Evolutionary conservation across 1,140 invertebrate species (phyloP).

Genomic region (Ectropis grisescens): DNA sequence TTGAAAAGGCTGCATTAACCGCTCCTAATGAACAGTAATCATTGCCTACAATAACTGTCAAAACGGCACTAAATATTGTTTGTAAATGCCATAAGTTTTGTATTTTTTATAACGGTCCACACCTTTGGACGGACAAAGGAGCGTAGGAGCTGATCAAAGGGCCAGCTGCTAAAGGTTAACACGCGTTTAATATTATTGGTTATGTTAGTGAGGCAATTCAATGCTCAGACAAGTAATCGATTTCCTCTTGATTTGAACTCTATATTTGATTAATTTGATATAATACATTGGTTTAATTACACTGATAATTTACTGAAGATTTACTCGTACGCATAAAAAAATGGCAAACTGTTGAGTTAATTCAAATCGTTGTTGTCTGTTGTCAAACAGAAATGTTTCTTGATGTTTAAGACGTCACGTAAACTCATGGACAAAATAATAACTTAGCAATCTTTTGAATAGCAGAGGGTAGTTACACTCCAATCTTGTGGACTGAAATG

Average conservation of each 20-base stretch:
- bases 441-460: no score
- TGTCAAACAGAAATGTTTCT: no score
- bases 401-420: no score
- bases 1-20: slow-evolving; percentile 40
- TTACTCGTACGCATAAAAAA: no score
- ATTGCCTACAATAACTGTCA: slow-evolving; percentile 62
- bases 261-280: neutral
- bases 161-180: slow-evolving; percentile 32
- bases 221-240: slow-evolving; percentile 18
- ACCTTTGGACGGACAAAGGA: slow-evolving; percentile 43
- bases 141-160: slow-evolving; percentile 22
- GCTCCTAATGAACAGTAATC: slow-evolving; percentile 51
- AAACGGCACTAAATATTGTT: slow-evolving; percentile 66
- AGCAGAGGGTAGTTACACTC: no score
- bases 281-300: no score
- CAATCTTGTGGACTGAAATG: no score
- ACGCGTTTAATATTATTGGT: slow-evolving; percentile 6
- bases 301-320: no score
- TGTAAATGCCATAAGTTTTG: slow-evolving; percentile 51
- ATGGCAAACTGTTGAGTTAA: no score
- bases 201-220: slow-evolving; percentile 10
- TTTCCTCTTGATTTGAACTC: neutral
- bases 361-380: no score
- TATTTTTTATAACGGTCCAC: slow-evolving; percentile 48
- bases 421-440: no score